Percentiles rank a stretch among this genome's conserved stretches.
These are phyloP conservation scores for Luidia sarsii DNA, from an alignment of 53 echinoderm and acorn worm species.

Conservation along the genomic window DNA sequence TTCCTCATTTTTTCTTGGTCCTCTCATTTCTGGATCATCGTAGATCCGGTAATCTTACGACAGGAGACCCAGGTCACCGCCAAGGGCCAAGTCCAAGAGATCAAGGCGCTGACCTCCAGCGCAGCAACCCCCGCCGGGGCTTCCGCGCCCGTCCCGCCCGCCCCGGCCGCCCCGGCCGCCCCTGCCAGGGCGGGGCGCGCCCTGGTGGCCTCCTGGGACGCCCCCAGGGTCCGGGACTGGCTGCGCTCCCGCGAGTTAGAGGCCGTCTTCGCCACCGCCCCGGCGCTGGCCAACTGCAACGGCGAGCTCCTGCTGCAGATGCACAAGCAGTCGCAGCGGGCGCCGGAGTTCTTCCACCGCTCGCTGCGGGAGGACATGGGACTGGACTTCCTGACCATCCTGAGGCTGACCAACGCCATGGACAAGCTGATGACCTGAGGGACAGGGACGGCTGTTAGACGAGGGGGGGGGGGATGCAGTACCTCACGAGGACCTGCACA, in stretches of 20 bases:
- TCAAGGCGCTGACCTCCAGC: too few species aligned
- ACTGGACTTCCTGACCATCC: conserved; percentile 65
- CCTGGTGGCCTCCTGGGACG: conserved; percentile 61
- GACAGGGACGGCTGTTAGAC: too few species aligned
- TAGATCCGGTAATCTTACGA: too few species aligned
- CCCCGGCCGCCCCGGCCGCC: background rate
- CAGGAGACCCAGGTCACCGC: too few species aligned
- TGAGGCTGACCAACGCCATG: conserved; percentile 74
- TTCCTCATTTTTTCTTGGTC: too few species aligned
- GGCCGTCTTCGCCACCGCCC: conserved; percentile 29
- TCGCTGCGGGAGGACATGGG: conserved; percentile 69
- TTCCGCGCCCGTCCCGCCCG: background rate
- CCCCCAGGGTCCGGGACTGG: conserved; percentile 73
- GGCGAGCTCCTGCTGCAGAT: conserved; percentile 88
- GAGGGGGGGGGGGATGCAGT: too few species aligned
- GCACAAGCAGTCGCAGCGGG: conserved; percentile 77
- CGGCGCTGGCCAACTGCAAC: conserved; percentile 57
- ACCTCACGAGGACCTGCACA: too few species aligned
- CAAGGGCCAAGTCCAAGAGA: too few species aligned
- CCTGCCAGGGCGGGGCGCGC: background rate
- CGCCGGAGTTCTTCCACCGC: conserved; percentile 88
- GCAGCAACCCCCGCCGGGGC: conserved; percentile 16
- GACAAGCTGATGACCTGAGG: conserved; percentile 66
- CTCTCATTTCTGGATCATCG: too few species aligned
- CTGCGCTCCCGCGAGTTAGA: conserved; percentile 61